Evolutionary conservation across 1,140 invertebrate species (phyloP), one percentile per base, ranked within the genome.

Genomic region (Drosophila kikkawai): DNA sequence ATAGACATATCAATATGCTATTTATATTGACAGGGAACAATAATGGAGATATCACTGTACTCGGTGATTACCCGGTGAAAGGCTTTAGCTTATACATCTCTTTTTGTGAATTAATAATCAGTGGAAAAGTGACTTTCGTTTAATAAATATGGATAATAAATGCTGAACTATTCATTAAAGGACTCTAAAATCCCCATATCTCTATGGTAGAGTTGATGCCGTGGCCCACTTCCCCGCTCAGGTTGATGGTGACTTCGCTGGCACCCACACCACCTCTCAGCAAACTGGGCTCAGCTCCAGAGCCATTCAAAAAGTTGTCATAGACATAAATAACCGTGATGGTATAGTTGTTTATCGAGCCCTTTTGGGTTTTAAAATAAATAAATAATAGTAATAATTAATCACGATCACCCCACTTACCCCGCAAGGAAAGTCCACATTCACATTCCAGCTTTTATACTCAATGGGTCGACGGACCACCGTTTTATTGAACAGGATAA

Each of bases 191-290:
- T n/a, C 85, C 86, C 63, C 73, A 92, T 57, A 92, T 75, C 65
- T 91, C 82, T 7, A 92, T 60, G 29, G 91, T 92, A 13, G 80
- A 90, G 79, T 92, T 80, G 3, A 92, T 13, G 15, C 84, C 87
- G 7, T 47, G 53, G 57, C 56, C 78, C 8, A 74, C 59, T 50
- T 48, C 51, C 13, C 87, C 75, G 11, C 68, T 66, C 2, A 92
- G 79, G 42, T 84, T 90, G 12, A 92, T 11, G 36, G 65, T 59
- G 42, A 42, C 61, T 11, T 45, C 82, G 32, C 67, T 68, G 13
- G 41, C 80, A 22, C 76, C 76, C 1, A 75, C 70, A 17, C 91
- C 91, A 37, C 91, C 91, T 29, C 71, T 71, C 44, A 44, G 76
- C 0, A 92, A 44, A 17, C 37, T 64, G n/a, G 84, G 70, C 7